These are phyloP conservation scores for Temnothorax ravouxi DNA, from an alignment of 2,888 invertebrate genomes.

Conservation along the genomic window DNA sequence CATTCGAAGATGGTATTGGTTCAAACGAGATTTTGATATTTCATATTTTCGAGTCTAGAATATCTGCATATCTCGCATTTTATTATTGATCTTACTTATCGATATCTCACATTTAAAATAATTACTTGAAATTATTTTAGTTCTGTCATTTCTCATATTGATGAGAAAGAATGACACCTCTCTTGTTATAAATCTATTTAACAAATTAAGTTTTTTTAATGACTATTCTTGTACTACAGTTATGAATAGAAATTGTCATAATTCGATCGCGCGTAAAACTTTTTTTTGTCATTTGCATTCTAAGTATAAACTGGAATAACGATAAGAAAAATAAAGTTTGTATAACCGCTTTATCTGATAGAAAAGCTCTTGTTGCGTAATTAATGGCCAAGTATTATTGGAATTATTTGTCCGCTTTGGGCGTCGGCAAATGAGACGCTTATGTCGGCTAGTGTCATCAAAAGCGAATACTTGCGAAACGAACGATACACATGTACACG, in stretches of 20 bases:
- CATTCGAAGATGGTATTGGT: conserved; percentile 5
- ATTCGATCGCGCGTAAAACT: background rate
- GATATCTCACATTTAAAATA: background rate
- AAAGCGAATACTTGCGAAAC: conserved; percentile 5
- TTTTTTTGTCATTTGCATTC: background rate
- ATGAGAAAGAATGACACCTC: background rate
- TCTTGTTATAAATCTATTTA: background rate
- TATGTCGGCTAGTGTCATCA: conserved; percentile 19
- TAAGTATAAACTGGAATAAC: conserved; percentile 20
- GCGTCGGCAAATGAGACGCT: conserved; percentile 20
- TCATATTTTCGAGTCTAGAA: conserved; percentile 7
- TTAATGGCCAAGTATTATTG: conserved; percentile 25
- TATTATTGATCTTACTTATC: background rate
- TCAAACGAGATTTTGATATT: conserved; percentile 18
- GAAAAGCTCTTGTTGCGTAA: background rate
- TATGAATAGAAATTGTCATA: background rate
- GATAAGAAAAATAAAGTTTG: conserved; percentile 4
- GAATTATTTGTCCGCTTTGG: conserved; percentile 29
- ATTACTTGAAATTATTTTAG: background rate
- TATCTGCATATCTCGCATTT: background rate
- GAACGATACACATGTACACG: conserved; percentile 17
- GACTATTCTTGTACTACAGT: background rate
- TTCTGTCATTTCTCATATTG: background rate
- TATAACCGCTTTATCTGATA: background rate
- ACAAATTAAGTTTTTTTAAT: background rate